These are phyloP conservation scores for Steinernema carpocapsae DNA, from an alignment of 2,888 invertebrate genomes.

Conservation along the genomic window DNA sequence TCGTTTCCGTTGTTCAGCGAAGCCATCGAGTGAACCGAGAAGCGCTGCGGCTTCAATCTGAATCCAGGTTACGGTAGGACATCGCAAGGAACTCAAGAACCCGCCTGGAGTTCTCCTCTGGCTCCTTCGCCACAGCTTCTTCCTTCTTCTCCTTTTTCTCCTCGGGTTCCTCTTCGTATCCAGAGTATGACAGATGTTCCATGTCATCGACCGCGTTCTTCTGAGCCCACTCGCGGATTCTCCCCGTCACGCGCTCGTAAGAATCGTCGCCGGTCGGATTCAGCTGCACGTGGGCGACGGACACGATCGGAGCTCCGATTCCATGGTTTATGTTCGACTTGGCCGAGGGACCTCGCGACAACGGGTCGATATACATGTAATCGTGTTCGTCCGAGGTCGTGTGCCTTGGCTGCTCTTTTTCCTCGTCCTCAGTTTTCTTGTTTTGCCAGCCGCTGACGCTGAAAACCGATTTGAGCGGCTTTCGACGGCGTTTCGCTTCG, in stretches of 20 bases:
- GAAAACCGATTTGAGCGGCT: conserved; percentile 50
- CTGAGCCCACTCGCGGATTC: conserved; percentile 46
- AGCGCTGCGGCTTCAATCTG: conserved; percentile 16
- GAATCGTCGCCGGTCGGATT: conserved; percentile 41
- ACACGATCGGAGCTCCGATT: conserved; percentile 34
- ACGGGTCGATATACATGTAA: conserved; percentile 63
- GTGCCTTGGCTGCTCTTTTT: conserved; percentile 46
- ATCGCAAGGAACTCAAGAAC: too few species aligned
- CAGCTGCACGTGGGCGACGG: background rate
- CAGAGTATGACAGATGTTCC: conserved; percentile 11
- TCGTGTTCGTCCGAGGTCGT: conserved; percentile 38
- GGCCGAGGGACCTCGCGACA: conserved; percentile 63
- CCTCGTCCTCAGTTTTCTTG: conserved; percentile 42
- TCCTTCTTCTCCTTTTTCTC: conserved; percentile 21
- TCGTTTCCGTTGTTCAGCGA: conserved; percentile 38
- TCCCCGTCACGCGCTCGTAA: conserved; percentile 37
- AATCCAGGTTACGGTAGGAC: background rate
- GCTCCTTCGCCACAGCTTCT: background rate
- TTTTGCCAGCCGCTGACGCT: conserved; percentile 50
- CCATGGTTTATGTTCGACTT: conserved; percentile 44
- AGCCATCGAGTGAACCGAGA: conserved; percentile 28
- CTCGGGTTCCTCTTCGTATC: conserved; percentile 38
- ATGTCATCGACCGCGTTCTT: conserved; percentile 37
- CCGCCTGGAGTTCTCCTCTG: too few species aligned
- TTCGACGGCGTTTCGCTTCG: conserved; percentile 46